Percentiles rank a stretch among this genome's conserved stretches.
Conservation (phyloP, 2,888 invertebrate genomes). For the Tridacna gigas region DNA sequence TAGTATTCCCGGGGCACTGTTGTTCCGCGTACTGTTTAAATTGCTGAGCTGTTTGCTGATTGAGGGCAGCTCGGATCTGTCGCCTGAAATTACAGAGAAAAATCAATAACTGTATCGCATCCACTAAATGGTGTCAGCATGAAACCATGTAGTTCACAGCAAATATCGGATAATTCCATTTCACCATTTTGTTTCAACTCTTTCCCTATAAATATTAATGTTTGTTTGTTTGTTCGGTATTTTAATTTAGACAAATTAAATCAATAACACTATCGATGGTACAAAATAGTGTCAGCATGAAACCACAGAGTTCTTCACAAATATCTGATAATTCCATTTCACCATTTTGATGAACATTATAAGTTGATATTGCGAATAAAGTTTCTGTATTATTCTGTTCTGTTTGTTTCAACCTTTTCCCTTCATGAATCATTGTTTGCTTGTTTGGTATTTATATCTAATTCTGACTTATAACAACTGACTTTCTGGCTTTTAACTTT, state of each 20-base stretch:
- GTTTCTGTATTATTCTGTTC: too few species aligned
- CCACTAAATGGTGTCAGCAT: not conserved
- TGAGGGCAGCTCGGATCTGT: slow-evolving; percentile 97
- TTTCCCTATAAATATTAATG: not conserved
- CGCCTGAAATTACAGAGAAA: slow-evolving; percentile 74
- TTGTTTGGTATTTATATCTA: too few species aligned
- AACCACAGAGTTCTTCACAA: not conserved
- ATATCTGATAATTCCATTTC: not conserved
- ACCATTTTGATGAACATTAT: too few species aligned
- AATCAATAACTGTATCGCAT: slow-evolving; percentile 38
- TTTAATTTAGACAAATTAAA: not conserved
- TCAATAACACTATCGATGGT: slow-evolving; percentile 24
- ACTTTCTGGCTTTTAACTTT: too few species aligned
- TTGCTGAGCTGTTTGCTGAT: slow-evolving; percentile 90
- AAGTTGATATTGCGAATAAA: not conserved
- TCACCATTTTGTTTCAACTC: not conserved
- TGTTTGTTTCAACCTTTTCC: too few species aligned
- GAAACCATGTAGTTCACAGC: not conserved
- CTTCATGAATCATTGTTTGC: not conserved
- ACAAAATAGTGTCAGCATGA: not conserved
- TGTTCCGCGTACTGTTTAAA: slow-evolving; percentile 97
- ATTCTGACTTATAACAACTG: too few species aligned
- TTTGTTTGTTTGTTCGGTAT: too few species aligned
- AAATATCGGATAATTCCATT: not conserved
- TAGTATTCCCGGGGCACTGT: slow-evolving; percentile 89